Base-by-base conservation (phyloP, 2,888 invertebrate species). In the Hylaea fasciaria region DNA sequence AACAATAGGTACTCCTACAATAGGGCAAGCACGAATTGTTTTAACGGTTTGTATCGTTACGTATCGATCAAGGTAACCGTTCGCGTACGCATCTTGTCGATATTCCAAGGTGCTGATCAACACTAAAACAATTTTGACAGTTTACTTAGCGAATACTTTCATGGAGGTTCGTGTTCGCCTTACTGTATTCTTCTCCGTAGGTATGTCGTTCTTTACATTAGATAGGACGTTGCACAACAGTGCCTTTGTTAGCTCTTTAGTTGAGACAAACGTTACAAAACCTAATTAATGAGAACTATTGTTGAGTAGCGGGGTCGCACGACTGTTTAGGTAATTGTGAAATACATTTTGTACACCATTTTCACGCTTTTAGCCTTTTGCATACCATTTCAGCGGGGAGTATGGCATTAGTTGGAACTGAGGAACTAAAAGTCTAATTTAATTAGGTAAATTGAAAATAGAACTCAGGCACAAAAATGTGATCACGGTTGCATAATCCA, bases 281-380 rank as follows among this genome's bases (percentile, higher is more conserved):
- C 43, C 46, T 65, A 64, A 69, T 69, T 67, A 69, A 69, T 65
- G 65, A 64, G 65, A 57, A 47, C 65, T 44, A 67, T 69, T 69
- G 69, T 69, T 65, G 46, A 63, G 53, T 62, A 28, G 49, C 53
- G 60, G 60, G 64, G 61, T 64, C 62, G 64, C 66, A 65, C 62
- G 68, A 68, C 58, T 56, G 62, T 61, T 66, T 66, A 46, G 58
- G 61, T 63, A 59, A 63, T 64, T 68, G 66, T 61, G 68, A 66
- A 68, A 66, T 55, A 14, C 14, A 54, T 41, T 35, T 58, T 62
- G 62, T 59, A 46, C n/a, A 53, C 53, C n/a, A 45, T 57, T 60
- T 65, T 59, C 61, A 61, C 59, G 55, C 63, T 65, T 51, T 48
- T 60, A 60, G 60, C 56, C 61, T 45, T 55, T 61, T 47, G 47